These are phyloP conservation scores for Pissodes strobi DNA, from an alignment of 1,140 invertebrate genomes.

Conservation along the genomic window DNA sequence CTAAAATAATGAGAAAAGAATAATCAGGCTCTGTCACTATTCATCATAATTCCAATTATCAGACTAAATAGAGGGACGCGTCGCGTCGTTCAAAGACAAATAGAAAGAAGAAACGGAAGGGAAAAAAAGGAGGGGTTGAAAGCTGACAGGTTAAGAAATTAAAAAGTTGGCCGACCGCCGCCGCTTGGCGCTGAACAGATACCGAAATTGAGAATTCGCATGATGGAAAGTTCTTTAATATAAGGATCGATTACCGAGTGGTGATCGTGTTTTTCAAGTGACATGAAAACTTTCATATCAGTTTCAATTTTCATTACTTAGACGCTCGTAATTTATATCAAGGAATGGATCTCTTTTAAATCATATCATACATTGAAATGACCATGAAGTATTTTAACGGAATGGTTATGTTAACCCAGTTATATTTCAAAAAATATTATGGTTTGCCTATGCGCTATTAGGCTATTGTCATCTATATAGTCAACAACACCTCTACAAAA, in stretches of 20 bases:
- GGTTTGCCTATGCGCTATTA: too few relatives aligned
- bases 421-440: too few relatives aligned
- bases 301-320: too few relatives aligned
- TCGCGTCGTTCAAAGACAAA: slow-evolving; percentile 10
- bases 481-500: too few relatives aligned
- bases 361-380: too few relatives aligned
- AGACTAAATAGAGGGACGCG: slow-evolving; percentile 28
- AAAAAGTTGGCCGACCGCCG: slow-evolving; percentile 30
- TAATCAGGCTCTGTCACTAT: slow-evolving; percentile 28
- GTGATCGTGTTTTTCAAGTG: slow-evolving; percentile 20
- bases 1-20: not conserved
- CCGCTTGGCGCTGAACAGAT: slow-evolving; percentile 34
- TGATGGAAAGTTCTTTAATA: slow-evolving; percentile 35
- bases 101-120: slow-evolving; percentile 12
- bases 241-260: slow-evolving; percentile 31
- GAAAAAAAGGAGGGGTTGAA: slow-evolving; percentile 14
- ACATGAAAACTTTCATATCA: slow-evolving; percentile 27
- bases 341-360: too few relatives aligned
- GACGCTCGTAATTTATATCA: too few relatives aligned
- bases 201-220: slow-evolving; percentile 30
- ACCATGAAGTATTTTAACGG: too few relatives aligned
- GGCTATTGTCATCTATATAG: too few relatives aligned
- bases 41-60: slow-evolving; percentile 35
- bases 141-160: slow-evolving; percentile 34
- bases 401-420: too few relatives aligned